These are phyloP conservation scores for Alentia gelatinosa DNA, from an alignment of 2,888 invertebrate genomes.

Conservation along the genomic window DNA sequence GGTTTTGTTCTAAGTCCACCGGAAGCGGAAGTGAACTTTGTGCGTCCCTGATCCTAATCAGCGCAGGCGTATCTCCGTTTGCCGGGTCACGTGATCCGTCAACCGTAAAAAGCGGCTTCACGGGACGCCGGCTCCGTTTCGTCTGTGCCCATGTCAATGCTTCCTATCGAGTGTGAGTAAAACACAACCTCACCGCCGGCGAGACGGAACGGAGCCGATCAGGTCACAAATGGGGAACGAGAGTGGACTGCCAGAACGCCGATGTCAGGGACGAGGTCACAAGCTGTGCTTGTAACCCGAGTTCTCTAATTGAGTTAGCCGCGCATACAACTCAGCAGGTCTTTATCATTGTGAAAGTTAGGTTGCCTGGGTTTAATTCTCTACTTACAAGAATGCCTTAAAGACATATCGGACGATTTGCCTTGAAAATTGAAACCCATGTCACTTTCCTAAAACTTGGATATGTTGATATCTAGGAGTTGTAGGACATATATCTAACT, in stretches of 20 bases:
- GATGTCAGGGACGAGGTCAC: not conserved
- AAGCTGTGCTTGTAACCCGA: too few species aligned
- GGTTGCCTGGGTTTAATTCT: too few species aligned
- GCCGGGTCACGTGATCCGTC: not conserved
- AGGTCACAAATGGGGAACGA: not conserved
- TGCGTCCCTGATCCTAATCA: not conserved
- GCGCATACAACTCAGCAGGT: too few species aligned
- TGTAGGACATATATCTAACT: too few species aligned
- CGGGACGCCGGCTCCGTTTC: not conserved
- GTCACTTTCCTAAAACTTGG: too few species aligned
- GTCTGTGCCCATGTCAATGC: not conserved
- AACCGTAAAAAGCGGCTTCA: not conserved
- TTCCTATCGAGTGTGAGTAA: not conserved
- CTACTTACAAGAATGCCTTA: too few species aligned
- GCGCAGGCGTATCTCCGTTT: not conserved
- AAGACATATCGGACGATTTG: too few species aligned
- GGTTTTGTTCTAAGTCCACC: not conserved
- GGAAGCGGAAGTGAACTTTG: not conserved
- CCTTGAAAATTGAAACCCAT: too few species aligned
- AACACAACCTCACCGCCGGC: not conserved
- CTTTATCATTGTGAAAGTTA: too few species aligned
- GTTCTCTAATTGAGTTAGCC: too few species aligned
- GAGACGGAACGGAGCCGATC: not conserved
- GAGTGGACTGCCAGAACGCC: not conserved
- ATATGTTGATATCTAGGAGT: too few species aligned